These are phyloP conservation scores for Ellobium chinense DNA, from an alignment of 2,888 invertebrate species.

Conservation along the genomic window DNA sequence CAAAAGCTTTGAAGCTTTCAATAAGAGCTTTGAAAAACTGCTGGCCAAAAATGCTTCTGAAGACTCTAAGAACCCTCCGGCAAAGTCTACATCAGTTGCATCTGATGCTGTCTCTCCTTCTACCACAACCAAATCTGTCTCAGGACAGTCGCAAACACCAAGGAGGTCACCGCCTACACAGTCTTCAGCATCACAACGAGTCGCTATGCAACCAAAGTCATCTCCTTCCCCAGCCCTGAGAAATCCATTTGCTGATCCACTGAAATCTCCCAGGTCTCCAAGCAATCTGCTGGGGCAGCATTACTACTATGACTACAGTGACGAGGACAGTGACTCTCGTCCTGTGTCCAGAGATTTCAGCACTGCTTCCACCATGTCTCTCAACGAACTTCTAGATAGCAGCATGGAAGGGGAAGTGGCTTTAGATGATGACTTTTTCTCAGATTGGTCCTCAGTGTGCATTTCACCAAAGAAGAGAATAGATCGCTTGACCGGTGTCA, in stretches of 20 bases:
- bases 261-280: constrained; percentile 31
- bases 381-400: constrained; percentile 74
- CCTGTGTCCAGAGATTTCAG: constrained; percentile 67
- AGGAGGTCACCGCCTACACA: not conserved
- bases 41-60: constrained; percentile 35
- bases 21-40: constrained; percentile 42
- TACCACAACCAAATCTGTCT: not conserved
- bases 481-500: constrained; percentile 13
- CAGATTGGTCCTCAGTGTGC: constrained; percentile 58
- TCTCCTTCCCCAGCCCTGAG: constrained; percentile 26
- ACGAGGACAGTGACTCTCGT: constrained; percentile 69
- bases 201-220: not conserved
- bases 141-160: not conserved
- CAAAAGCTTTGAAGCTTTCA: constrained; percentile 43
- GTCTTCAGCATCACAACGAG: not conserved
- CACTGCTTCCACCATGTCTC: constrained; percentile 72
- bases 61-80: not conserved
- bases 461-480: constrained; percentile 48
- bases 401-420: constrained; percentile 59
- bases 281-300: constrained; percentile 39
- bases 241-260: constrained; percentile 37
- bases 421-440: constrained; percentile 60
- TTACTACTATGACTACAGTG: constrained; percentile 72
- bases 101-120: not conserved
- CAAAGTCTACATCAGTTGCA: not conserved